Percentiles rank a stretch among this genome's conserved stretches.
phyloP scores from a whole-genome alignment of 1,140 invertebrate species.

The Atta texana region DNA sequence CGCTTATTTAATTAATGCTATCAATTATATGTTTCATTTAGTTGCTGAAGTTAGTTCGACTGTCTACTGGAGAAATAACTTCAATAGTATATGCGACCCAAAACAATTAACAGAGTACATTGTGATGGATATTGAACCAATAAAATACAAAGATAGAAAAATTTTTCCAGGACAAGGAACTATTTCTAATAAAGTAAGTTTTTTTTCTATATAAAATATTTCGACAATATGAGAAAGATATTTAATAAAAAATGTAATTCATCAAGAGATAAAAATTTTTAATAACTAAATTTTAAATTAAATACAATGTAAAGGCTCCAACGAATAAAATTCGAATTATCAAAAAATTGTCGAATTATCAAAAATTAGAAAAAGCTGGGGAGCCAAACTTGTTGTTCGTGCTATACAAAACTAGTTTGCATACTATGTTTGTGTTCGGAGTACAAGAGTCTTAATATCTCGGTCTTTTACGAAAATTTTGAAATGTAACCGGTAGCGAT shows the following conservation, averaged over 20 bases:
- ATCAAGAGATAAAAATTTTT: neutral
- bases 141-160: conserved; percentile 92
- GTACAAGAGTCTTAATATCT: too few relatives aligned
- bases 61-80: conserved; percentile 95
- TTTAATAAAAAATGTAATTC: neutral
- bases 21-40: conserved; percentile 60
- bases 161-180: conserved; percentile 94
- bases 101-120: conserved; percentile 97
- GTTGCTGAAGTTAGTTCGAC: conserved; percentile 94
- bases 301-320: too few relatives aligned
- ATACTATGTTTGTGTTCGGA: too few relatives aligned
- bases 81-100: conserved; percentile 94
- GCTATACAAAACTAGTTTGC: too few relatives aligned
- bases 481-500: too few relatives aligned
- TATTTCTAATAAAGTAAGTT: conserved; percentile 91
- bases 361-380: too few relatives aligned
- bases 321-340: too few relatives aligned
- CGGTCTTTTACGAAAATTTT: too few relatives aligned
- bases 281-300: conserved; percentile 82
- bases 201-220: conserved; percentile 21
- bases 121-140: conserved; percentile 97
- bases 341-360: too few relatives aligned
- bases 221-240: neutral
- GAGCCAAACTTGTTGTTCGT: too few relatives aligned
- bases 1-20: conserved; percentile 45